These are phyloP conservation scores for Octopus bimaculoides DNA, from an alignment of 1,140 invertebrate species.

Conservation along the genomic window DNA sequence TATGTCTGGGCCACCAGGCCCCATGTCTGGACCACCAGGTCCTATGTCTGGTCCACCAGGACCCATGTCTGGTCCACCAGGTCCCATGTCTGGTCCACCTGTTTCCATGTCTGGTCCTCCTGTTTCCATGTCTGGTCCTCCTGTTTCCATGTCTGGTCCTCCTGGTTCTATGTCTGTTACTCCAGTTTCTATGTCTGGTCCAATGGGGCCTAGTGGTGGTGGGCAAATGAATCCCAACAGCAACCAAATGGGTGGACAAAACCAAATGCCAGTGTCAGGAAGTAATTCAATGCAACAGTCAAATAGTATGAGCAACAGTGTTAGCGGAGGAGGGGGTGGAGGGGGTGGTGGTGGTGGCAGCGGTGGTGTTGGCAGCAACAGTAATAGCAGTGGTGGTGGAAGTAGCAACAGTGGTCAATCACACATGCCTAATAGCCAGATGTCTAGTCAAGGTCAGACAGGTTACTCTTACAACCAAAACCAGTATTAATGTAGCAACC, in stretches of 20 bases:
- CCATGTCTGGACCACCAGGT: no score
- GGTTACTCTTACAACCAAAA: conserved; percentile 4
- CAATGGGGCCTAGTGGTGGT: conserved; percentile 19
- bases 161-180: conserved; percentile 16
- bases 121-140: conserved; percentile 16
- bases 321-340: no score
- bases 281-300: no score
- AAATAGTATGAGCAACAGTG: no score
- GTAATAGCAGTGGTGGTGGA: no score
- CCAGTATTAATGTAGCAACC: neutral
- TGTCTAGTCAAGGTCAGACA: neutral
- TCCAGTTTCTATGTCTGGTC: conserved; percentile 23
- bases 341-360: no score
- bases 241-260: conserved; percentile 19
- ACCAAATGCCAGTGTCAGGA: neutral
- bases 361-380: no score
- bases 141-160: conserved; percentile 16
- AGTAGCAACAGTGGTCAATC: neutral
- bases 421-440: neutral
- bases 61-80: no score
- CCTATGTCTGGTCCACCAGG: no score
- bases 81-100: no score
- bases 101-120: no score
- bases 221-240: conserved; percentile 1
- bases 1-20: no score